Conservation (phyloP, 2,113 vertebrate genomes). For the Lipophrys pholis region DNA sequence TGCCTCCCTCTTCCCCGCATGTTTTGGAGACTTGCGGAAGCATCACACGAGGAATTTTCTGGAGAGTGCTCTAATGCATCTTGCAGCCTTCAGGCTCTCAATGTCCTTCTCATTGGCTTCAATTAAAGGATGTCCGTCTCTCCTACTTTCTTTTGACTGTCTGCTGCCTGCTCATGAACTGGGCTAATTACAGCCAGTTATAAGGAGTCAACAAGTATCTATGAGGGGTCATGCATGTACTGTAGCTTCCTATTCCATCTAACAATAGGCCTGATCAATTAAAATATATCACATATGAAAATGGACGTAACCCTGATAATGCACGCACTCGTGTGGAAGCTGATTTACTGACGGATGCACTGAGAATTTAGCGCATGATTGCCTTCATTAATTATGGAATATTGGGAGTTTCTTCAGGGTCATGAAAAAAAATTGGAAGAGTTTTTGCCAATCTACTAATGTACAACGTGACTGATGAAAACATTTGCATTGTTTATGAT, state of each 20-base stretch:
- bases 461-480: no score
- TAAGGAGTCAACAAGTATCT: slow-evolving; percentile 52
- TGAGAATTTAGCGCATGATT: no score
- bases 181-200: slow-evolving; percentile 65
- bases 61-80: slow-evolving; percentile 63
- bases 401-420: no score
- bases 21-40: slow-evolving; percentile 44
- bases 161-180: slow-evolving; percentile 59
- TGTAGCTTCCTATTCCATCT: slow-evolving; percentile 10
- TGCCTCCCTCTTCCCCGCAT: slow-evolving; percentile 48
- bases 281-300: no score
- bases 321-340: no score
- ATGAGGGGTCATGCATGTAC: slow-evolving; percentile 40
- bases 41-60: slow-evolving; percentile 53
- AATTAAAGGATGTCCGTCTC: slow-evolving; percentile 70
- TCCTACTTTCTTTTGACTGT: slow-evolving; percentile 58
- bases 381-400: no score
- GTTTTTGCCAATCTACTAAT: no score
- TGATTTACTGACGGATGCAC: no score
- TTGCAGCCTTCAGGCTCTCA: slow-evolving; percentile 57
- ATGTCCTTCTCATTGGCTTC: slow-evolving; percentile 72
- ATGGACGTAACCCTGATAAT: no score
- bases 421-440: no score
- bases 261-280: no score
- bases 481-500: no score